Evolutionary conservation across 2,113 vertebrate species (phyloP).

Genomic region (Gracilinanus agilis): DNA sequence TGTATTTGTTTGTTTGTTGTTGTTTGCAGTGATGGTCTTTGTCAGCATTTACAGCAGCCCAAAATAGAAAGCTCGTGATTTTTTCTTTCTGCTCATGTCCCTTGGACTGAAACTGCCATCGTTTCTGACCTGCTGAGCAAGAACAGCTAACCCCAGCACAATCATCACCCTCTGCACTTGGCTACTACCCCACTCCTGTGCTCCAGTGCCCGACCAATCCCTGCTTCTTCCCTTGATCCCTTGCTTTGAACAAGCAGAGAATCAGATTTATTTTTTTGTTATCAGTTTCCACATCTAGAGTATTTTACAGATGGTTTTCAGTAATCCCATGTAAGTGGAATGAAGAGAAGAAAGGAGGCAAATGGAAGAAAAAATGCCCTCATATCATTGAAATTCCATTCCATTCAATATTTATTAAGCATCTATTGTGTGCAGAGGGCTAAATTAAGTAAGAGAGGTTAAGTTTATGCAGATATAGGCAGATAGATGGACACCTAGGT

Average conservation of each 20-base stretch:
- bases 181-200: neutral
- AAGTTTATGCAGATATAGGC: no score
- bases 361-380: neutral
- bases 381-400: neutral
- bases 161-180: neutral
- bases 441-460: neutral
- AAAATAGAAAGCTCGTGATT: conserved; percentile 30
- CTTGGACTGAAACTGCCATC: neutral
- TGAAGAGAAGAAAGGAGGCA: neutral
- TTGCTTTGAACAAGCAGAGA: neutral
- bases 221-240: neutral
- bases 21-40: conserved; percentile 30
- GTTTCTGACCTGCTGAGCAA: neutral
- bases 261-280: neutral
- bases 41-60: conserved; percentile 53
- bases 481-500: no score
- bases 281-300: neutral
- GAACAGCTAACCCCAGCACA: neutral
- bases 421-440: neutral
- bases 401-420: neutral
- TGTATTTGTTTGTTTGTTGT: conserved; percentile 1
- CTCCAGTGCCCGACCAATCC: neutral
- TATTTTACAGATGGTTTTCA: neutral
- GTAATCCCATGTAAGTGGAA: neutral
- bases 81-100: neutral